Base-by-base conservation (phyloP, 53 echinoderm and acorn worm species). In the Stichopus horrens region DNA sequence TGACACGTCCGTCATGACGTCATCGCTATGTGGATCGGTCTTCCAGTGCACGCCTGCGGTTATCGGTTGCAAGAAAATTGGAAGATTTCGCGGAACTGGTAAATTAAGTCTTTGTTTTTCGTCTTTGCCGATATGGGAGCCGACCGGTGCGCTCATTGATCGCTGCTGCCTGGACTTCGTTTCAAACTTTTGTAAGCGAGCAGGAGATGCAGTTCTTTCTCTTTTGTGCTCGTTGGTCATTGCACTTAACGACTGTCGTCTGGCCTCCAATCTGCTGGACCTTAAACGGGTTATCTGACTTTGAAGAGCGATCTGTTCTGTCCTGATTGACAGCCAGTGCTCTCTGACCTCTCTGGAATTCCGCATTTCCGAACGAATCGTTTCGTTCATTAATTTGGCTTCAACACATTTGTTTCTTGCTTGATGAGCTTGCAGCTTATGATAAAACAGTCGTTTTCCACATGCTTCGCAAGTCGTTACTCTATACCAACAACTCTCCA, bases 391-490 rank as follows among this genome's bases (percentile, higher is more conserved):
- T 37, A 91, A 57, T 56, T 85, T 88, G 4, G 82, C 86, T 52
- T 91, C 88, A 8, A 91, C 89, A 74, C 91, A 91, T 54, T 88
- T 84, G 58, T 66, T 83, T 7, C 91, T 88, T n/a, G 83, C 83
- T 57, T 91, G 91, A 71, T 91, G 91, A 11, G 88, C 67, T 76
- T 83, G 10, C 6, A 91, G 86, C 4, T 88, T 83, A 16, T 67
- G 23, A 84, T 75, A 88, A 5, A 91, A 51, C 77, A 91, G 76
- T 55, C 88, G 75, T 66, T 74, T 87, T 8, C 79, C 85, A 66
- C 91, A 91, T 23, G 88, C 91, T 66, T 89, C 91, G 19, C 91
- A 91, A 10, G 76, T 59, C 67, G 88, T 88, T 86, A 91, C 53
- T 54, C 91, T 21, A 65, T 58, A 91, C 7, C 74, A 65, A 84